Evolutionary conservation across 2,888 invertebrate species (phyloP), one percentile per base, ranked within the genome.

Genomic region (Machimus atricapillus): DNA sequence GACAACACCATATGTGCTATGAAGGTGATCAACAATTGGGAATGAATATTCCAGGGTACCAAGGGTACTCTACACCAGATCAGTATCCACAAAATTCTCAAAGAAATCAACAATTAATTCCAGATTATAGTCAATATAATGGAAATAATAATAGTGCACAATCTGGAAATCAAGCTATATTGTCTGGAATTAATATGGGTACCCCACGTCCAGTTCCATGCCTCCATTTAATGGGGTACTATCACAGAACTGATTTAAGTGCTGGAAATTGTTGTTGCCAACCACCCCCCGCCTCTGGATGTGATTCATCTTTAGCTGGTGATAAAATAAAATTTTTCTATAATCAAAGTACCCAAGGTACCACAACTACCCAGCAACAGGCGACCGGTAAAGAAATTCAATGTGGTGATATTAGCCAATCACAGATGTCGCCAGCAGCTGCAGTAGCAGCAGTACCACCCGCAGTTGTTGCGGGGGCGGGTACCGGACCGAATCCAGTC

Each of bases 381-480:
- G n/a, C 43, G 14, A 0, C 43, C 4, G 16, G 1, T 14, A 90
- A 90, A 58, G 94, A 94, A 90, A 94, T 94, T 82, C 94, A 94
- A 90, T 94, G 94, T 87, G 93, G 93, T 81, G 93, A 94, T 88
- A 93, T 94, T 2, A 94, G 93, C 86, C 94, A 94, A 89, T 94
- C 94, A 0, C 94, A 94, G 90, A 92, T 94, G 92, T 94, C 94
- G 7, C 94, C 94, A 3, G 93, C 92, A n/a, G n/a, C n/a, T n/a
- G n/a, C n/a, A n/a, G n/a, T n/a, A n/a, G n/a, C n/a, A 43, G 14
- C 3, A 4, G 43, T 7, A 7, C 34, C 34, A 34, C 7, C 43
- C 2, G 0, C 16, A 46, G 43, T 46, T n/a, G n/a, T n/a, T 0
- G 12, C 43, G 43, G 43, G 9, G 1, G 2, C 16, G 16, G 43